Evolutionary conservation across 2,888 invertebrate genomes (phyloP), one percentile per base, ranked within the genome.

Genomic region (Calephelis perditalis): DNA sequence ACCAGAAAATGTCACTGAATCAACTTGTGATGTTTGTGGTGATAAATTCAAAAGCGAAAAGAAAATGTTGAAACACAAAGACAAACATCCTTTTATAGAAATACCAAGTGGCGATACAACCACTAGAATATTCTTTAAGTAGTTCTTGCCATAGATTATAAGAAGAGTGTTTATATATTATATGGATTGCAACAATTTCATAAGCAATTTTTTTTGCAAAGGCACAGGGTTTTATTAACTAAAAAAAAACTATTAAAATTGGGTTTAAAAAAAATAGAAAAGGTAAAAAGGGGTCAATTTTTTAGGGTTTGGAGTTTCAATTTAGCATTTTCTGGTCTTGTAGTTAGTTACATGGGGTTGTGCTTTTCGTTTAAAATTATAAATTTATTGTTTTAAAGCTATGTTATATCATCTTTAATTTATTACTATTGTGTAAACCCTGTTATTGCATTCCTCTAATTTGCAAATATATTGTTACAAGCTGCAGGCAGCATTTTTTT

Each of bases 51-150:
- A 73, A 0, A 79, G 73, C 64, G 83, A 86, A 63, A 70, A 68
- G 58, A 72, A 72, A 44, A 91, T 91, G 91, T 68, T 81, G 47
- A 80, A 81, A 67, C 91, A 91, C 62, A 88, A 91, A 73, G 78
- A 81, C 57, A 86, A 83, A 0, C 91, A 91, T 61, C 91, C 91
- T 0, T 91, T 91, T 63, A 89, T 91, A 57, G 88, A 87, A 65
- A 87, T 91, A 58, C 85, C 89, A 2, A 88, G 86, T 60, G 91
- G 90, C 35, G 89, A 89, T 70, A 86, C 78, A 35, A 88, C 89
- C 1, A 86, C 83, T 73, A 84, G 88, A 65, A 91, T 91, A 86
- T 91, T 91, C 68, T 91, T 90, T 75, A 91, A 91, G 71, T 87
- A 74, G 58, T 55, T 73, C 76, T 78, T 78, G 76, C 78, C 76